These are phyloP conservation scores for Etheostoma nigrum DNA, from an alignment of 2,797 vertebrate genomes.

Conservation along the genomic window DNA sequence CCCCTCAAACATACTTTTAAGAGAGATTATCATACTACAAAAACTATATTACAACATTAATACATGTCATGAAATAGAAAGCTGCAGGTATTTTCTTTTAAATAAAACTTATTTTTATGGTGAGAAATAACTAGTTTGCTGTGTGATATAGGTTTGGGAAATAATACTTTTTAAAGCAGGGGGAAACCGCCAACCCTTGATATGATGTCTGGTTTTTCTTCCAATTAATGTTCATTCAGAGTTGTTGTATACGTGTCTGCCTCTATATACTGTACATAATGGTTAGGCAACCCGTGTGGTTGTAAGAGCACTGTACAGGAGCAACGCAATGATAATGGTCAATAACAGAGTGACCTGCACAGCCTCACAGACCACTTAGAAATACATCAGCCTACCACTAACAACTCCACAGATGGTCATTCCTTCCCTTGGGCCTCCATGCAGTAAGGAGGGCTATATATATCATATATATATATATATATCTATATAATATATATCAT, in stretches of 20 bases:
- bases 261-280: neutral
- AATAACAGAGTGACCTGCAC: slow-evolving; percentile 59
- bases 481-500: neutral
- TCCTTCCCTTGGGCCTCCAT: slow-evolving; percentile 53
- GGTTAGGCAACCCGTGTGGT: slow-evolving; percentile 17
- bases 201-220: too few species aligned
- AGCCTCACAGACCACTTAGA: slow-evolving; percentile 51
- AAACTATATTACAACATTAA: too few species aligned
- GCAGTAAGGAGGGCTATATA: slow-evolving; percentile 47
- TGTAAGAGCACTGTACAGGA: slow-evolving; percentile 12
- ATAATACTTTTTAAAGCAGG: neutral
- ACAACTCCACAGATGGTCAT: slow-evolving; percentile 60
- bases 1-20: too few species aligned
- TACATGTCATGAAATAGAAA: too few species aligned
- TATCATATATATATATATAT: slow-evolving; percentile 30
- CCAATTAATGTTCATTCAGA: too few species aligned
- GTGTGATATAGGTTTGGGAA: too few species aligned
- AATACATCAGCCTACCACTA: slow-evolving; percentile 61
- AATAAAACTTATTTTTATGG: too few species aligned
- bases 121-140: too few species aligned
- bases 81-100: too few species aligned
- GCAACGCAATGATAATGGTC: slow-evolving; percentile 56
- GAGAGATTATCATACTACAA: too few species aligned
- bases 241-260: neutral
- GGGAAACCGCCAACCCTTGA: neutral